Evolutionary conservation across 2,797 vertebrate species (phyloP).

Genomic region (Oryzias dopingdopingensis): DNA sequence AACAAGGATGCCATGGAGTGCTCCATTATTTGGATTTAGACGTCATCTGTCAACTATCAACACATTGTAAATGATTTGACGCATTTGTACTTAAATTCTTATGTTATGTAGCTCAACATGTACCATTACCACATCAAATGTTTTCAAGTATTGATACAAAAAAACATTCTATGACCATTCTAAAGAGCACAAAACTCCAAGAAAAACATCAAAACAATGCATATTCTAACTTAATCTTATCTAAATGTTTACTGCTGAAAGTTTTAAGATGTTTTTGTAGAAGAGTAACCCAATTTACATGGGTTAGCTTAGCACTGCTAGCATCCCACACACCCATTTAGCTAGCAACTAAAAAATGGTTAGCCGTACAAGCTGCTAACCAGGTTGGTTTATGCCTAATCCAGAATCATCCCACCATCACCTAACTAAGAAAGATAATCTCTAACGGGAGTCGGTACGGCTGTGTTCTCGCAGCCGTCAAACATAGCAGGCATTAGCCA

Average conservation of each 20-base stretch:
- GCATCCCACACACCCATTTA: constrained; percentile 54
- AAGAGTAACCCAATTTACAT: no score
- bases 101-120: neutral
- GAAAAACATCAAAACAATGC: no score
- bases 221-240: no score
- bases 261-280: no score
- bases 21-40: neutral
- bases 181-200: no score
- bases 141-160: no score
- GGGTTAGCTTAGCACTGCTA: constrained; percentile 38
- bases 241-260: no score
- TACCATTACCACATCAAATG: neutral
- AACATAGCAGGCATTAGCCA: constrained; percentile 39
- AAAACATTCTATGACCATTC: no score
- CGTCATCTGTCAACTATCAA: constrained; percentile 31
- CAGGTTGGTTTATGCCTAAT: neutral
- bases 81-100: neutral
- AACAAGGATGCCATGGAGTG: constrained; percentile 29
- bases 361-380: neutral
- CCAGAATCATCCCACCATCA: neutral
- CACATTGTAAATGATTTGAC: neutral
- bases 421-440: neutral
- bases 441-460: neutral
- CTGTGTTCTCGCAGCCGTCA: constrained; percentile 5
- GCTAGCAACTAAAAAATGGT: constrained; percentile 16